These are phyloP conservation scores for Felis chaus DNA, from an alignment of 2,113 vertebrate genomes.

Conservation along the genomic window DNA sequence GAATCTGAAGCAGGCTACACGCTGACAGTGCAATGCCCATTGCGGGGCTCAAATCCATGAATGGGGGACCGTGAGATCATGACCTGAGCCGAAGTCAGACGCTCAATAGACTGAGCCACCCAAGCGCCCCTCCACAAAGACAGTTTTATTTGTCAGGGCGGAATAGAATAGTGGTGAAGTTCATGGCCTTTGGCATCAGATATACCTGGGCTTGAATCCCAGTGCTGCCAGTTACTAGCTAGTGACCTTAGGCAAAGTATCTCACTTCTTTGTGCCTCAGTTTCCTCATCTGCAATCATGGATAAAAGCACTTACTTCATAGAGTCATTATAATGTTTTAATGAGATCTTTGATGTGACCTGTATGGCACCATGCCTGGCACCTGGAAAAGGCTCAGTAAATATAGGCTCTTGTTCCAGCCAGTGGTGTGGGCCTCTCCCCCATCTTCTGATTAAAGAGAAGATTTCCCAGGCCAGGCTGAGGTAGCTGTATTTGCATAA, in stretches of 20 bases:
- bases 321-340: not conserved
- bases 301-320: not conserved
- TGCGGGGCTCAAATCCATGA: not conserved
- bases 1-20: not conserved
- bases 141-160: not conserved
- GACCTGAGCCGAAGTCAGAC: not conserved
- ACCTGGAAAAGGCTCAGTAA: not conserved
- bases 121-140: not conserved
- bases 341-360: not conserved
- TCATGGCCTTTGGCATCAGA: not conserved
- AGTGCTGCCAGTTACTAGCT: not conserved
- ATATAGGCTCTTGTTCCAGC: not conserved
- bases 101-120: not conserved
- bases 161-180: not conserved
- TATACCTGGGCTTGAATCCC: not conserved
- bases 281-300: not conserved
- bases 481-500: conserved; percentile 10
- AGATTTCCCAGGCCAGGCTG: not conserved
- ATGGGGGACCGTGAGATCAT: too few relatives aligned
- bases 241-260: not conserved
- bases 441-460: conserved; percentile 34
- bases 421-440: not conserved
- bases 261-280: not conserved
- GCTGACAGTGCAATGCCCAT: not conserved
- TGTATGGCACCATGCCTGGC: not conserved